A percentile compares a stretch with the other conserved stretches of the same genome.
These are phyloP conservation scores for Rhabdornis inornatus DNA, from an alignment of 2,113 vertebrate genomes.

Conservation along the genomic window DNA sequence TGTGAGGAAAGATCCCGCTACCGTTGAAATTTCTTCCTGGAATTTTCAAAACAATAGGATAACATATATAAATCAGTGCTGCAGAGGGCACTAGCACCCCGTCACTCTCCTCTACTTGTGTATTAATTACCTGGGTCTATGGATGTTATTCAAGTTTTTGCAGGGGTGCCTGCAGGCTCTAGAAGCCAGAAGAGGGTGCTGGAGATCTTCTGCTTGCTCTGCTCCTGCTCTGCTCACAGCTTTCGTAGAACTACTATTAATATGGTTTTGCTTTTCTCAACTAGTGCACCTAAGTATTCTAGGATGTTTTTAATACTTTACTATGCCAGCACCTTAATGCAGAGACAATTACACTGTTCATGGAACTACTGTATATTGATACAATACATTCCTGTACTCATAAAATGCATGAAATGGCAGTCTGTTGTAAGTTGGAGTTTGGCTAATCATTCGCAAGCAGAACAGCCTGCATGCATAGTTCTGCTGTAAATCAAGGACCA, in stretches of 20 bases:
- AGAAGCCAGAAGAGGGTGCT: conserved; percentile 61
- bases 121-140: accelerated
- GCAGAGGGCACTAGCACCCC: not conserved
- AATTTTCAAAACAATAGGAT: not conserved
- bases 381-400: not conserved
- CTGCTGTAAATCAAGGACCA: not conserved
- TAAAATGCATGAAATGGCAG: not conserved
- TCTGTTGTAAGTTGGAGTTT: not conserved
- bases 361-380: not conserved
- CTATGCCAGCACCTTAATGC: not conserved
- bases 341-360: not conserved
- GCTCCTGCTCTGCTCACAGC: accelerated
- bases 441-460: not conserved
- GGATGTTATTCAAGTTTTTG: not conserved
- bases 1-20: accelerated
- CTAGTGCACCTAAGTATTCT: not conserved
- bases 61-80: not conserved
- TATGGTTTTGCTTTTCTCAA: not conserved
- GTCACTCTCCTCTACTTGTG: accelerated
- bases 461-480: not conserved
- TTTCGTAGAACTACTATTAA: not conserved
- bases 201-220: not conserved
- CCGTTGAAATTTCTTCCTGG: not conserved
- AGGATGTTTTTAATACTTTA: not conserved
- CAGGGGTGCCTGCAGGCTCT: accelerated